Evolutionary conservation across 1,140 invertebrate species (phyloP), one percentile per base, ranked within the genome.

Genomic region (Sitophilus oryzae): DNA sequence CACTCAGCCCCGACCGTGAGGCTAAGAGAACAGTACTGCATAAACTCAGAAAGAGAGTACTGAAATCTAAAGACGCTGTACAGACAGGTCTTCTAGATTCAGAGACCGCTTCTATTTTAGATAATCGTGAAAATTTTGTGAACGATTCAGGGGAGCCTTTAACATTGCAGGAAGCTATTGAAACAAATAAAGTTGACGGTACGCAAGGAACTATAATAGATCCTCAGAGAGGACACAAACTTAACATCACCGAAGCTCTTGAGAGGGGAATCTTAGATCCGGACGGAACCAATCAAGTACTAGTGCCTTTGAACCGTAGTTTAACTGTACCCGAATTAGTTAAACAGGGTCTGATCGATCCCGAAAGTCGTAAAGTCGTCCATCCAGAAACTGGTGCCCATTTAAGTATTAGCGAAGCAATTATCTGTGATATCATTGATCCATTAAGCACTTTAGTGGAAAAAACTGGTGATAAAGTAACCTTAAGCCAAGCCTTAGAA

Each of bases 351-450:
- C 75, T 96, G 11, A 80, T 91, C 56, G 86, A 93, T 71, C 75
- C 80, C n/a, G 66, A 79, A 15, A 83, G 82, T 30, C 82, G 84
- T 49, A 88, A 86, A 70, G 86, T 97, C 57, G 82, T 94, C 50
- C 92, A 97, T 73, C 93, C 93, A 6, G 90, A 93, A 77, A 90
- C 86, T 15, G 90, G 90, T 4, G 77, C 74, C 51, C 76, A 79
- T 60, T 72, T 94, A 35, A 85, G 80, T 25, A 76, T 93, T 38
- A 78, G 80, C 52, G 88, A 93, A 77, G 90, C 90, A 8, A 87
- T 94, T 44, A 77, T 85, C 51, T 92, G 89, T 72, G 89, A 92
- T 70, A 88, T 93, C 52, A 78, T 93, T 42, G 86, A 93, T 78
- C 85, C 88, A 0, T 67, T 83, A 38, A 88, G 88, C 3, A 75